These are phyloP conservation scores for Tortrix viridana DNA, from an alignment of 2,888 invertebrate species.

Conservation along the genomic window DNA sequence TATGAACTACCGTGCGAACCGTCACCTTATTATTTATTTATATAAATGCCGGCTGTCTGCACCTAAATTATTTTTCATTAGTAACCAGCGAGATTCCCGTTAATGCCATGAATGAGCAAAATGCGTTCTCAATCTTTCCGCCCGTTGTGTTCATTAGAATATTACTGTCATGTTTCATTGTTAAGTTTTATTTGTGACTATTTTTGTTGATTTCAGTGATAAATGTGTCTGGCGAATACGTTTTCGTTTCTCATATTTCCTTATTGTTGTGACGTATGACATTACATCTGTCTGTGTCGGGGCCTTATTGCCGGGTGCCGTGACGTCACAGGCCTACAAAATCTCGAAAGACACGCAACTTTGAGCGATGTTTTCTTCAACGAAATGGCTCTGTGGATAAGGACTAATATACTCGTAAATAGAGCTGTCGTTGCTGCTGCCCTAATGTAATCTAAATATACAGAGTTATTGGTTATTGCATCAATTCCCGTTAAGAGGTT, in stretches of 20 bases:
- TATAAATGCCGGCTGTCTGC: conserved; percentile 74
- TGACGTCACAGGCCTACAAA: conserved; percentile 29
- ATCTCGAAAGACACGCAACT: conserved; percentile 37
- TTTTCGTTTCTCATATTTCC: conserved; percentile 30
- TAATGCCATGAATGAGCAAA: conserved; percentile 63
- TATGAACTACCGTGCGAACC: conserved; percentile 75
- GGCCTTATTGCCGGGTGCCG: conserved; percentile 33
- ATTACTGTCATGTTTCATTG: conserved; percentile 38
- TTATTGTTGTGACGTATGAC: conserved; percentile 35
- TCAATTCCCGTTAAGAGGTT: too few relatives aligned
- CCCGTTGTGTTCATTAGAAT: conserved; percentile 35
- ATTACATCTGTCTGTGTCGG: conserved; percentile 34
- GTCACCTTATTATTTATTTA: conserved; percentile 77
- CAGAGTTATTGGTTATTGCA: too few relatives aligned
- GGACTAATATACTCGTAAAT: not conserved
- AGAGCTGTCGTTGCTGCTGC: not conserved
- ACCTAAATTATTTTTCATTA: conserved; percentile 74
- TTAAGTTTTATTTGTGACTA: conserved; percentile 34
- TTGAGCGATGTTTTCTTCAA: conserved; percentile 31
- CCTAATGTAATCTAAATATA: too few relatives aligned
- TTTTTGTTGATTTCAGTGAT: conserved; percentile 31
- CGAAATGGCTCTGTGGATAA: conserved; percentile 18
- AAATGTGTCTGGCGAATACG: conserved; percentile 31
- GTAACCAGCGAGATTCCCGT: conserved; percentile 54
- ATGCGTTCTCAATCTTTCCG: conserved; percentile 32